Percentiles rank a stretch among this genome's conserved stretches.
Evolutionary conservation across 2,888 invertebrate species (phyloP).

Genomic region (Euclidia mi): DNA sequence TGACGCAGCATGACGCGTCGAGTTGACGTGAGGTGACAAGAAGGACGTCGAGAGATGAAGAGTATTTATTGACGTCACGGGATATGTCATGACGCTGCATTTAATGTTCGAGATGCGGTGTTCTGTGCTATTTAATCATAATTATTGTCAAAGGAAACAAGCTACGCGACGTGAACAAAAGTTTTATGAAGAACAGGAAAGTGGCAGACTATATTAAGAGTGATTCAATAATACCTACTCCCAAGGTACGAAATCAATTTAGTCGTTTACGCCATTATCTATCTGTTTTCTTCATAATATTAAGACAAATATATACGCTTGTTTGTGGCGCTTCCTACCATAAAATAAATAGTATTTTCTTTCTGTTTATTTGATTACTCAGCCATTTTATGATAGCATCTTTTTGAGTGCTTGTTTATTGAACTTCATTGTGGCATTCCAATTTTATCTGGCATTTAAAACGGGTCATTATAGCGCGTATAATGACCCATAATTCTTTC

Average conservation of each 20-base stretch:
- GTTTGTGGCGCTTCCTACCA: too few relatives aligned
- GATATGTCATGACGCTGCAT: constrained; percentile 59
- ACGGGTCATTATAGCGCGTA: background rate
- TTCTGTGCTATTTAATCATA: constrained; percentile 37
- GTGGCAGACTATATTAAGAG: background rate
- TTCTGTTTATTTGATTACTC: too few relatives aligned
- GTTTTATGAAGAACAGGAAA: constrained; percentile 1
- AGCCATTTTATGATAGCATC: too few relatives aligned
- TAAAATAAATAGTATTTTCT: too few relatives aligned
- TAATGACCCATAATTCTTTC: too few relatives aligned
- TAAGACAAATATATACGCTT: too few relatives aligned
- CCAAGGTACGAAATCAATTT: too few relatives aligned
- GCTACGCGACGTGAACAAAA: constrained; percentile 9
- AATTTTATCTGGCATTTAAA: background rate
- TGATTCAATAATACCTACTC: background rate
- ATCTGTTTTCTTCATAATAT: too few relatives aligned
- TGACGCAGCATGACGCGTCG: constrained; percentile 70
- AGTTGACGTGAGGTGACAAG: constrained; percentile 65
- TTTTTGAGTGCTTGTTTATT: too few relatives aligned
- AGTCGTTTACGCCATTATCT: too few relatives aligned
- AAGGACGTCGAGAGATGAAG: constrained; percentile 67
- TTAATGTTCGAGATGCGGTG: constrained; percentile 39
- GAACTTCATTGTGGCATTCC: too few relatives aligned
- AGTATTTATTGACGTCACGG: constrained; percentile 72
- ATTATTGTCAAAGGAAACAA: constrained; percentile 26